phyloP scores from a whole-genome alignment of 2,888 invertebrate genomes.

The Hofmannophila pseudospretella region DNA sequence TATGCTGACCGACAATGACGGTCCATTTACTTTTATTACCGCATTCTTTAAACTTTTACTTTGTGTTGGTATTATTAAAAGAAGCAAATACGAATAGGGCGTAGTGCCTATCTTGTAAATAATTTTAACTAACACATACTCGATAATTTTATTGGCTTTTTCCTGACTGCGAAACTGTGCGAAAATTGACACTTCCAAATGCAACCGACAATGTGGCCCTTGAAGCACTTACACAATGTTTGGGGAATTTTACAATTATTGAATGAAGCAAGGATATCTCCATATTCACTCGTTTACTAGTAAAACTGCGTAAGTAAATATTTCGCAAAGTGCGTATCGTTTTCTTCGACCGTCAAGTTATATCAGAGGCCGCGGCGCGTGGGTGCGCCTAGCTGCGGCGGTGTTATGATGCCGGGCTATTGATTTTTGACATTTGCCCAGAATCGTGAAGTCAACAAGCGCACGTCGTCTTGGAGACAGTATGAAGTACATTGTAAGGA shows the following conservation, averaged over 20 bases:
- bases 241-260: too few species aligned
- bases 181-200: too few species aligned
- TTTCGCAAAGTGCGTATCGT: conserved; percentile 1
- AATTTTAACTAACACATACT: too few species aligned
- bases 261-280: too few species aligned
- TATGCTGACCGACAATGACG: background rate
- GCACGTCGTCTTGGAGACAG: too few species aligned
- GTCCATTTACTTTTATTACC: background rate
- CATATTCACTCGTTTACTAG: background rate
- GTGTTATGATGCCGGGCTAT: conserved; percentile 17
- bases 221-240: too few species aligned
- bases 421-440: conserved; percentile 44
- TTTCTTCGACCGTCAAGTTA: background rate
- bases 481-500: too few species aligned
- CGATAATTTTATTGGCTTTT: too few species aligned
- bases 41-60: background rate
- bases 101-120: too few species aligned
- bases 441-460: too few species aligned
- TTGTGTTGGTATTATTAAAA: background rate
- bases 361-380: conserved; percentile 10
- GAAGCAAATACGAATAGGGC: background rate
- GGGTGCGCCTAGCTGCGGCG: conserved; percentile 27
- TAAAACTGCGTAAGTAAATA: conserved; percentile 3
- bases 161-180: too few species aligned
- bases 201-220: too few species aligned